These are phyloP conservation scores for Phragmatobia fuliginosa DNA, from an alignment of 2,888 invertebrate species.

Conservation along the genomic window DNA sequence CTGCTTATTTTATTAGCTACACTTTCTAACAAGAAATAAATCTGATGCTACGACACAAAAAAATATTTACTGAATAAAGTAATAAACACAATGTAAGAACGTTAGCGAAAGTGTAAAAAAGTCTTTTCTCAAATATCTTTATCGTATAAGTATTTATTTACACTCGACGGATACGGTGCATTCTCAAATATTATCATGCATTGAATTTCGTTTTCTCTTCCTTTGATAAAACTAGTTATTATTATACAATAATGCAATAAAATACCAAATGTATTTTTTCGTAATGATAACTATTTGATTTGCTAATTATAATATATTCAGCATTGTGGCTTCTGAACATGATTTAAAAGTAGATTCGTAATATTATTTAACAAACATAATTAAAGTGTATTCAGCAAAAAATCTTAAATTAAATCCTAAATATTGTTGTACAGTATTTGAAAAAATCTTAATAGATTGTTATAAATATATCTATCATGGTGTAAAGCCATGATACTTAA, in stretches of 20 bases:
- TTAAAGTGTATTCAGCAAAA: not conserved
- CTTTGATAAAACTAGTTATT: constrained; percentile 1
- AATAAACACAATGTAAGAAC: not conserved
- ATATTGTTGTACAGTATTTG: not conserved
- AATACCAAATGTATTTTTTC: not conserved
- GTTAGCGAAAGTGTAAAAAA: not conserved
- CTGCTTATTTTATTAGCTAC: not conserved
- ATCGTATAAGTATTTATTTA: not conserved
- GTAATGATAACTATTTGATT: not conserved
- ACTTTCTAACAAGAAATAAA: not conserved
- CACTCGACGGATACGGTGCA: not conserved
- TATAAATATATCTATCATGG: no score
- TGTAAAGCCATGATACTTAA: no score
- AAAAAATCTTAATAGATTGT: no score
- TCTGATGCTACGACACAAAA: not conserved
- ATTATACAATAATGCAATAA: constrained; percentile 4
- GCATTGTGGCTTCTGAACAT: not conserved
- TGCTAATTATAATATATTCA: not conserved
- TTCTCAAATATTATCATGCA: not conserved
- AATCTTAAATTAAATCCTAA: not conserved
- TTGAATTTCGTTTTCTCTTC: constrained; percentile 12
- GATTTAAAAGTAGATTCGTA: not conserved
- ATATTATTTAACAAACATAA: not conserved
- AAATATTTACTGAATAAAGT: not conserved
- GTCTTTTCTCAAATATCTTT: not conserved